These are phyloP conservation scores for Patella pellucida DNA, from an alignment of 2,888 invertebrate species.

Conservation along the genomic window DNA sequence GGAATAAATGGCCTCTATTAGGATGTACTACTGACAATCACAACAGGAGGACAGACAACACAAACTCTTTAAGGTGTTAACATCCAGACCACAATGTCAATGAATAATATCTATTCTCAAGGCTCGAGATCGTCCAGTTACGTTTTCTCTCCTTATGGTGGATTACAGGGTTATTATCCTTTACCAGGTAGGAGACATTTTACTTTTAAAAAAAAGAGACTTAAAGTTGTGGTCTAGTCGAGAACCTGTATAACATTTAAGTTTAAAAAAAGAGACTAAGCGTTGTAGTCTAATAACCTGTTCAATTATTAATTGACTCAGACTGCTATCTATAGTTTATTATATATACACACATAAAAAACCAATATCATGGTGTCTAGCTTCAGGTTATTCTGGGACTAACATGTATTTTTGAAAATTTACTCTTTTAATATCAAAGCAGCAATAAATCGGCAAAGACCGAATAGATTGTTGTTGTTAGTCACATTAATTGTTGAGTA, in stretches of 20 bases:
- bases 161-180: slow-evolving; percentile 18
- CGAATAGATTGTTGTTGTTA: too few relatives aligned
- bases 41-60: not conserved
- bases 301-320: too few relatives aligned
- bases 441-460: too few relatives aligned
- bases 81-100: slow-evolving; percentile 20
- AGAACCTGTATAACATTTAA: not conserved
- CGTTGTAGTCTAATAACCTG: not conserved
- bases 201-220: not conserved
- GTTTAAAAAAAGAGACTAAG: not conserved
- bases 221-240: not conserved
- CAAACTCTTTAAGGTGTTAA: not conserved
- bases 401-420: too few relatives aligned
- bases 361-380: too few relatives aligned
- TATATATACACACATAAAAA: too few relatives aligned
- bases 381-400: too few relatives aligned
- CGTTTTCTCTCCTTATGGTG: slow-evolving; percentile 20
- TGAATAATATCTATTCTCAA: slow-evolving; percentile 25
- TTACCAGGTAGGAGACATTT: slow-evolving; percentile 21
- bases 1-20: slow-evolving; percentile 32
- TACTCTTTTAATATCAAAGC: too few relatives aligned
- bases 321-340: too few relatives aligned
- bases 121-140: slow-evolving; percentile 21
- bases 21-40: slow-evolving; percentile 33
- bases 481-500: too few relatives aligned